Evolutionary conservation across 1,140 invertebrate species (phyloP).

Genomic region (Hylaeus anthracinus): DNA sequence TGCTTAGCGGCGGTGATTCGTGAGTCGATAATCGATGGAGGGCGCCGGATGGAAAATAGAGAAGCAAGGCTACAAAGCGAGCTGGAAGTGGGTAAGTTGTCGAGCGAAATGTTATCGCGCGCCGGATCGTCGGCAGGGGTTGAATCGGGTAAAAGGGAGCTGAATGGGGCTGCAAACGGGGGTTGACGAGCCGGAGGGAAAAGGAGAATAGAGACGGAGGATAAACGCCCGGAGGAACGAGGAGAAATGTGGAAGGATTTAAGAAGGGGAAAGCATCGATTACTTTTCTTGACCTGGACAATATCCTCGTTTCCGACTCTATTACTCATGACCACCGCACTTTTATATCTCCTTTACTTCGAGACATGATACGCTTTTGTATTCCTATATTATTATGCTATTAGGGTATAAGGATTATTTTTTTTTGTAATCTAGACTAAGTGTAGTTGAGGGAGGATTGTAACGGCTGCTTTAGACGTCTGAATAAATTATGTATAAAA

Average conservation of each 20-base stretch:
- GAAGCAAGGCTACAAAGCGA: conserved; percentile 66
- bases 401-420: too few relatives aligned
- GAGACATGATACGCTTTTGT: too few relatives aligned
- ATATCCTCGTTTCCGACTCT: conserved; percentile 62
- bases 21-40: conserved; percentile 65
- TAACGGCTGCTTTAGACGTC: too few relatives aligned
- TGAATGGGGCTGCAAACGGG: conserved; percentile 74
- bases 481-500: too few relatives aligned
- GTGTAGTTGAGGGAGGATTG: too few relatives aligned
- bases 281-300: conserved; percentile 78
- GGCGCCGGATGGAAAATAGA: conserved; percentile 53
- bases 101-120: conserved; percentile 79
- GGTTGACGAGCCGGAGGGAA: conserved; percentile 63
- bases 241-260: conserved; percentile 53
- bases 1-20: conserved; percentile 51
- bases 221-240: conserved; percentile 50
- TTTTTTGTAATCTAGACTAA: too few relatives aligned
- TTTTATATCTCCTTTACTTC: conserved; percentile 1
- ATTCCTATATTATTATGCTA: too few relatives aligned
- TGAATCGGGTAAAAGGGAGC: conserved; percentile 73
- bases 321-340: conserved; percentile 4
- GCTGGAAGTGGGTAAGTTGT: conserved; percentile 76
- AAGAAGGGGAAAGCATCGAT: conserved; percentile 73
- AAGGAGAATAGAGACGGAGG: conserved; percentile 53
- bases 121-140: conserved; percentile 69